Base-by-base conservation (phyloP, 1,140 invertebrate genomes). In the Drosophila parvula region DNA sequence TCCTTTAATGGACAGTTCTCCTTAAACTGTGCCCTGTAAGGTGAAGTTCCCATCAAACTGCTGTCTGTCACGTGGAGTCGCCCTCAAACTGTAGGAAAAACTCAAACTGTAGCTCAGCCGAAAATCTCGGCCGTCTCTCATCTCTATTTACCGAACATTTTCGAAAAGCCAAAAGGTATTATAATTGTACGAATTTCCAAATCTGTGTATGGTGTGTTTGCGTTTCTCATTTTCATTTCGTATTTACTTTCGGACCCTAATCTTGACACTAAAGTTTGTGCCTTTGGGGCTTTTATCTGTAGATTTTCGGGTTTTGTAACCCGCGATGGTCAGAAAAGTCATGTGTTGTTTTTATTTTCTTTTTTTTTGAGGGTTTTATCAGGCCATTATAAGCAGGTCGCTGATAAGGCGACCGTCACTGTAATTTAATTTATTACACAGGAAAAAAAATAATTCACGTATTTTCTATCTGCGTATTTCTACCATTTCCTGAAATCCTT, bases 381-480 rank as follows among this genome's bases (percentile, higher is more conserved):
- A 84, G 67, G 47, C 64, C 53, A 69, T 69, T 45, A 65, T 59
- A 85, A 85, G 74, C 83, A 79, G 82, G 83, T 85, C 82, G 70
- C 75, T 76, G 82, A 86, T 85, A 85, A 82, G 75, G 50, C 77
- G 65, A 18, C 45, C 59, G 51, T 79, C 57, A 47, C 16, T 76
- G 41, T 76, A 76, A 76, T 76, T 76, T 40, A 76, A 76, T 76
- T 76, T 38, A 60, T 9, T 53, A 68, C 44, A 76, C 63, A 9
- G 14, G 2, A 6, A 30, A 32, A 32, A 44, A 53, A 47, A 5
- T 10, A 10, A 6, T 10, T 16, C 14, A 22, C 4, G 2, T 53
- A 27, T 43, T 44, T 44, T 16, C 10, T 18, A 11, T 5, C 16
- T 11, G 38, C 18, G 43, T 40, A 40, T 16, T 30, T 30, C 3